Evolutionary conservation across 2,797 vertebrate genomes (phyloP), one percentile per base, ranked within the genome.

Genomic region (Lepus oiostolus): DNA sequence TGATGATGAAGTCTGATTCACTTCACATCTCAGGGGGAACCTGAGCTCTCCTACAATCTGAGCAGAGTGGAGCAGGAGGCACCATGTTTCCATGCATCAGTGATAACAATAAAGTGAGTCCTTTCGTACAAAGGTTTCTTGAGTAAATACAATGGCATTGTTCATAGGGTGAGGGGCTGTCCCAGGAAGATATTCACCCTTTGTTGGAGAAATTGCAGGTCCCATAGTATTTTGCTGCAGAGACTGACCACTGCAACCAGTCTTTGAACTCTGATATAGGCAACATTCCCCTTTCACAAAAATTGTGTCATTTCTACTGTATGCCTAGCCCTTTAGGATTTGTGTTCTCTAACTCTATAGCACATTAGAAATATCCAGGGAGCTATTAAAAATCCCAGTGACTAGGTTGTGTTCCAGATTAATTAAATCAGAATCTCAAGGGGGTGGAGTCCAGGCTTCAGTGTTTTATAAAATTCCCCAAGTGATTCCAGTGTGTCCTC

Each of bases 351-450:
- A 88, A 95, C 2, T 70, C 71, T 74, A 3, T 12, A 79, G 54
- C 38, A 81, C 0, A 38, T 75, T 70, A 58, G 62, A 95, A 26
- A 76, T 28, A 84, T 60, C 58, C 50, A 89, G 32, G 38, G 17
- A 95, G 11, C 35, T 81, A 21, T 88, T 88, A 63, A 86, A 92
- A 70, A 70, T 58, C 16, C 6, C 21, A 92, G 0, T 14, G 42
- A 85, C 47, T 58, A 85, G 19, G 12, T 47, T 62, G 19, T 42
- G 28, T 9, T 85, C 14, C 12, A 87, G 42, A 89, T 7, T 83
- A 76, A 88, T 82, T 82, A 93, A 92, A 52, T 94, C 63, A 71
- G 74, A 93, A 82, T 94, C 54, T 87, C 30, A 77, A 26, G 22
- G 65, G 30, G 8, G 26, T 13, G 47, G 38, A 10, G 19, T 2